These are phyloP conservation scores for Colaptes auratus DNA, from an alignment of 2,113 vertebrate species.

Conservation along the genomic window DNA sequence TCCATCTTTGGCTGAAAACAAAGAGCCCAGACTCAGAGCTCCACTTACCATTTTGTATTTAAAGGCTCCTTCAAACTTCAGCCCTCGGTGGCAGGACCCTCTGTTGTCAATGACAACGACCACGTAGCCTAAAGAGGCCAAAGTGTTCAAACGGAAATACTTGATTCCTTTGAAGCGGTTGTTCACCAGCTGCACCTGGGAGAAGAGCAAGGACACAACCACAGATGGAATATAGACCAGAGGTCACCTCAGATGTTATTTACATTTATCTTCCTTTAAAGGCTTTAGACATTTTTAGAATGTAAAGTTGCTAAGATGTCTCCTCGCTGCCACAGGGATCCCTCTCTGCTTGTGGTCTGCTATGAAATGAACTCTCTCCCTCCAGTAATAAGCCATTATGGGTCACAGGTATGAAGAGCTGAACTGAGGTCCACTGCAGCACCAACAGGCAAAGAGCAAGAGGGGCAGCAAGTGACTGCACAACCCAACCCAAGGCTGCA, in stretches of 20 bases:
- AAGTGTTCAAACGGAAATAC: conserved; percentile 83
- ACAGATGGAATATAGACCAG: background rate
- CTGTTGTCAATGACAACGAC: conserved; percentile 85
- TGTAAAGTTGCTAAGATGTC: background rate
- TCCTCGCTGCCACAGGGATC: background rate
- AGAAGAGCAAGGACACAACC: background rate
- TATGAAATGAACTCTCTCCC: background rate
- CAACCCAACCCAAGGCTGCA: background rate
- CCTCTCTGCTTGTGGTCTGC: background rate
- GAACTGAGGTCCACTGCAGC: background rate
- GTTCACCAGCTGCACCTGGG: conserved; percentile 85
- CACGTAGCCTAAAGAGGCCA: conserved; percentile 83
- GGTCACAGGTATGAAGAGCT: background rate
- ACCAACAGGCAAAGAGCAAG: background rate
- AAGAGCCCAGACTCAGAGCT: background rate
- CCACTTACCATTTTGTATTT: conserved; percentile 85
- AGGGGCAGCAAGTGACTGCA: background rate
- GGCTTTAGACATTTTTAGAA: background rate
- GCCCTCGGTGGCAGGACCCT: conserved; percentile 84
- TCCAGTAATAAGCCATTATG: background rate
- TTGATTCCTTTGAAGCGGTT: conserved; percentile 85
- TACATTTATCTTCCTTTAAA: background rate
- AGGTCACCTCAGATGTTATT: background rate
- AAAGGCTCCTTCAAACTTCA: conserved; percentile 86
- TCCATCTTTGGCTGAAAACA: background rate